These are phyloP conservation scores for Mirounga angustirostris DNA, from an alignment of 2,113 vertebrate species.

Conservation along the genomic window DNA sequence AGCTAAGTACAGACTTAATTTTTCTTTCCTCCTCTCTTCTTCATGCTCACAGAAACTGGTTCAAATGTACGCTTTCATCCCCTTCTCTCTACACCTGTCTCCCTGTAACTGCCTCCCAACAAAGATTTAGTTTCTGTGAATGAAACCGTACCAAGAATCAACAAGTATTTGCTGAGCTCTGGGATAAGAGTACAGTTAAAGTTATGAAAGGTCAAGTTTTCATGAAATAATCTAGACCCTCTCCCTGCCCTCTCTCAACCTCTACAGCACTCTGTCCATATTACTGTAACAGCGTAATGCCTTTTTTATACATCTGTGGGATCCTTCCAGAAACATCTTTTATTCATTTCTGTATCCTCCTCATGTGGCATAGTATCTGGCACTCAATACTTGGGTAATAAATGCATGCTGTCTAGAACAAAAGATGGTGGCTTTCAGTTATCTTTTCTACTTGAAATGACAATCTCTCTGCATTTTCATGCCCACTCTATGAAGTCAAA, in stretches of 20 bases:
- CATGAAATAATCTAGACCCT: too few species aligned
- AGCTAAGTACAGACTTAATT: conserved; percentile 80
- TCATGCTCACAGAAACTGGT: not conserved
- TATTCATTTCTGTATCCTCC: not conserved
- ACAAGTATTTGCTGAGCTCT: not conserved
- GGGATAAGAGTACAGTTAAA: not conserved
- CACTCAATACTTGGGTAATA: not conserved
- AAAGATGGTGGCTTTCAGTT: not conserved
- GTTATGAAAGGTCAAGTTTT: not conserved
- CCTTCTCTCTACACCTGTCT: rapidly evolving
- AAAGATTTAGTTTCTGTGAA: rapidly evolving
- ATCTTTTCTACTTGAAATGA: not conserved
- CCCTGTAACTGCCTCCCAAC: rapidly evolving
- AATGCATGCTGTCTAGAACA: not conserved
- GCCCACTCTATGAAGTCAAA: not conserved
- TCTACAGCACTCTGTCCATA: not conserved
- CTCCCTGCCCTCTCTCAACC: not conserved
- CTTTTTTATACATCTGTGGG: too few species aligned
- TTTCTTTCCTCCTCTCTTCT: conserved; percentile 23
- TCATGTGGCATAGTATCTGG: rapidly evolving
- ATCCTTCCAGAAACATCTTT: not conserved
- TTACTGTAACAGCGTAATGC: rapidly evolving
- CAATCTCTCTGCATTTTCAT: not conserved
- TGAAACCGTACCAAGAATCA: rapidly evolving
- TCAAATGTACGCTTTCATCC: rapidly evolving